These are phyloP conservation scores for Chiloscyllium punctatum DNA, from an alignment of 2,797 vertebrate species.

Conservation along the genomic window DNA sequence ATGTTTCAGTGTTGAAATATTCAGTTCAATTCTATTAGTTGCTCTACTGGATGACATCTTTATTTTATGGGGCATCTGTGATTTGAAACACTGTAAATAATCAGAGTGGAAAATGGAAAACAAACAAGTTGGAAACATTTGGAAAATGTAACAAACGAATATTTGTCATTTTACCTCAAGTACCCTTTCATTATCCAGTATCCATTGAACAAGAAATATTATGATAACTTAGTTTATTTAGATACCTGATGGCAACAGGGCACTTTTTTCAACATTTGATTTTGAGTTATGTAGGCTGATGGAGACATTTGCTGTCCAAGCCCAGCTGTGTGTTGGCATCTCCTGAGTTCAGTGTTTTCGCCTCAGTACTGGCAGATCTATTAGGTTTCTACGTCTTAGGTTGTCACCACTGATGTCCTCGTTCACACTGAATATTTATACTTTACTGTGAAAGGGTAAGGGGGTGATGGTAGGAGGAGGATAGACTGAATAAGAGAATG, in stretches of 20 bases:
- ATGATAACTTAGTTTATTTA: neutral
- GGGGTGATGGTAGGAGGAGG: no score
- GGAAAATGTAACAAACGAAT: neutral
- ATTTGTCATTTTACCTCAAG: neutral
- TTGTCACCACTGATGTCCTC: no score
- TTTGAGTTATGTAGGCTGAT: neutral
- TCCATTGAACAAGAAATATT: neutral
- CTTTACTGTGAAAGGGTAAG: no score
- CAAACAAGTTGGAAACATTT: neutral
- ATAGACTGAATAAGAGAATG: no score
- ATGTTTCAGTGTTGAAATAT: neutral
- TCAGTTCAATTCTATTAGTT: conserved; percentile 14
- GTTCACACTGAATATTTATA: no score
- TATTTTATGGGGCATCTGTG: neutral
- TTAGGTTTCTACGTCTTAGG: neutral
- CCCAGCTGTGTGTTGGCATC: no score
- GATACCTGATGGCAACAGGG: neutral
- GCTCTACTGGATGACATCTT: neutral
- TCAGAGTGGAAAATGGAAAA: neutral
- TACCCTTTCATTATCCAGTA: neutral
- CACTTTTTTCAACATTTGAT: neutral
- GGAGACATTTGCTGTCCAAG: neutral
- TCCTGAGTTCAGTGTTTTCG: neutral
- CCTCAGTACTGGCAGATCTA: neutral
- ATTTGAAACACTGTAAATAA: neutral